Evolutionary conservation across 2,888 invertebrate genomes (phyloP).

Genomic region (Rotaria socialis): DNA sequence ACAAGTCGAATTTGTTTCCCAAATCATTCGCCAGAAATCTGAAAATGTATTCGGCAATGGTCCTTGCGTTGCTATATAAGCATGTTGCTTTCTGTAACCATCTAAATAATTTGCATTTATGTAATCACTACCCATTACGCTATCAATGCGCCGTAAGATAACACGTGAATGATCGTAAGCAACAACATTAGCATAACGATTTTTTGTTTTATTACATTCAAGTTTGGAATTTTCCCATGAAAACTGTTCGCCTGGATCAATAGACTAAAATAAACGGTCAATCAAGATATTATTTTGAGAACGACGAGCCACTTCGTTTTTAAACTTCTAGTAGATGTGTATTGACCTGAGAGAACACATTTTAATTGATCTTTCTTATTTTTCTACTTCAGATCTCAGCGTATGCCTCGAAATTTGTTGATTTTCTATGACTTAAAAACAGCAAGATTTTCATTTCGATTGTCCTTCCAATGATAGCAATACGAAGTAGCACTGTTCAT

Average conservation of each 20-base stretch:
- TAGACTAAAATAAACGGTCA: conserved; percentile 64
- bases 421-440: no score
- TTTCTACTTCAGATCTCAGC: no score
- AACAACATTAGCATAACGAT: conserved; percentile 96
- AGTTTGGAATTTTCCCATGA: conserved; percentile 98
- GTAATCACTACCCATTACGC: conserved; percentile 73
- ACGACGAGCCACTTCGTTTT: no score
- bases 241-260: conserved; percentile 97
- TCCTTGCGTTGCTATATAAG: conserved; percentile 95
- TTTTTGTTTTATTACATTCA: conserved; percentile 96
- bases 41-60: conserved; percentile 92
- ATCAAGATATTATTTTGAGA: neutral
- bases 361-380: no score
- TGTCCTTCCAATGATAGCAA: no score
- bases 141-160: conserved; percentile 70
- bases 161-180: conserved; percentile 97
- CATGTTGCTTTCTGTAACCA: conserved; percentile 94
- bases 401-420: no score
- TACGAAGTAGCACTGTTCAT: no score
- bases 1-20: conserved; percentile 87
- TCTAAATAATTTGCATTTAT: conserved; percentile 99
- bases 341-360: no score
- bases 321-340: no score
- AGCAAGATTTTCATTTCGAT: no score
- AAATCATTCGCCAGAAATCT: conserved; percentile 99